Base-by-base conservation (phyloP, 1,140 invertebrate genomes). In the Hycleus cichorii region DNA sequence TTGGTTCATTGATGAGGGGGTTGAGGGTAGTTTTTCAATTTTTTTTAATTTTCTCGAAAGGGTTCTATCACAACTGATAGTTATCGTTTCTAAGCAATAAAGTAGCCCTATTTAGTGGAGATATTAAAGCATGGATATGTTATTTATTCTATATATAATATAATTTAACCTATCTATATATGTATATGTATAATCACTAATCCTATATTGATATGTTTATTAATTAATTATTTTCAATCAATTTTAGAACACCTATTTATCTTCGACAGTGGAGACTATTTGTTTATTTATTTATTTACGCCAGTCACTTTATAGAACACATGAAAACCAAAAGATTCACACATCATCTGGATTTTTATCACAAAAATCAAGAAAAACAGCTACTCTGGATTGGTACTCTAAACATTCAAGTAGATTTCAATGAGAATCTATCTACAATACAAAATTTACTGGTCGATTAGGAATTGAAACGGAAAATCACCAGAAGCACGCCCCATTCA, bases 131-230 rank as follows among this genome's bases (percentile, higher is more conserved):
- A 57, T 60, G 49, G 61, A 59, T 63, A 59, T 63, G 60, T 63
- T 45, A 52, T 55, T 47, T 55, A 59, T 57, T 57, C 63, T 64
- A 64, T 57, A 18, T 18, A 18, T 18, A 18, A 18, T 18, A 42
- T 44, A 12, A 39, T 45, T 48, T 27, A 56, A 10, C 27, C 39
- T 44, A 44, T n/a, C 11, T 48, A n/a, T 42, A 42, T 42, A 42
- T 11, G 4, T 42, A 7, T 32, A 32, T 32, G 7, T 32, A 32
- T 32, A 32, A 32, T 32, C 32, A 32, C 32, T 32, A 32, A 56
- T 43, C 39, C 57, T 62, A 58, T 56, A 58, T 54, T 64, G 63
- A 64, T 64, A 64, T 64, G 63, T 64, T 53, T 60, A 62, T 55
- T 58, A 45, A 52, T 52, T 52, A 52, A 44, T 53, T 53, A 39